Conservation (phyloP, 2,888 invertebrate genomes). For the Charanyca ferruginea region DNA sequence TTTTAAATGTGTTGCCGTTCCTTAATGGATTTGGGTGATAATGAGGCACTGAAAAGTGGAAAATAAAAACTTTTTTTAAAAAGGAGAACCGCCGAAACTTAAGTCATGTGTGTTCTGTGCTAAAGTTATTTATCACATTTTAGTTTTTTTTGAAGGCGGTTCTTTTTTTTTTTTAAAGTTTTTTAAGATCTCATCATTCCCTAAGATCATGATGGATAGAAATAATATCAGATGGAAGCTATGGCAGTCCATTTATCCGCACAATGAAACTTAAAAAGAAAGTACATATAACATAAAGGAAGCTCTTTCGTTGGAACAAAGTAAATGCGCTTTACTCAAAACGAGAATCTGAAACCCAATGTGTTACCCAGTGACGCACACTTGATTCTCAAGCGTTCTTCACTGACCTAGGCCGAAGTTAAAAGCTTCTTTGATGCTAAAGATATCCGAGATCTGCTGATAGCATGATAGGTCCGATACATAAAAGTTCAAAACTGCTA, state of each 20-base stretch:
- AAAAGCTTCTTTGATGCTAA: slow-evolving; percentile 13
- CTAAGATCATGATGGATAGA: neutral
- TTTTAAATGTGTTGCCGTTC: too few species aligned
- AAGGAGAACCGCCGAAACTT: too few species aligned
- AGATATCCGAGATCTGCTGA: slow-evolving; percentile 8
- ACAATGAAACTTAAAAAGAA: neutral
- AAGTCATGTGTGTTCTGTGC: too few species aligned
- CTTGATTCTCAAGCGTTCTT: slow-evolving; percentile 10
- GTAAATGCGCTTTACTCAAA: neutral
- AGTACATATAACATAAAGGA: neutral
- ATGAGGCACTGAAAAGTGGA: too few species aligned
- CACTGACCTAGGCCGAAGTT: slow-evolving; percentile 2
- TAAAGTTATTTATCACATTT: too few species aligned
- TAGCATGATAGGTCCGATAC: neutral
- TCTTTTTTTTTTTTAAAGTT: too few species aligned
- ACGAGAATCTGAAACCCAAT: neutral
- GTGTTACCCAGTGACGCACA: neutral
- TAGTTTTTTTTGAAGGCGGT: too few species aligned
- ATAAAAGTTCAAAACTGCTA: slow-evolving; percentile 21
- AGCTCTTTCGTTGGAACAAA: too few species aligned
- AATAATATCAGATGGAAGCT: neutral
- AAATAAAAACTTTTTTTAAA: too few species aligned
- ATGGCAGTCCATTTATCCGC: neutral
- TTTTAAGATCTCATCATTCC: too few species aligned
- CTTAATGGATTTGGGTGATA: too few species aligned